Conservation (phyloP, 64 coral and sea anemone genomes). For the Montipora foliosa region DNA sequence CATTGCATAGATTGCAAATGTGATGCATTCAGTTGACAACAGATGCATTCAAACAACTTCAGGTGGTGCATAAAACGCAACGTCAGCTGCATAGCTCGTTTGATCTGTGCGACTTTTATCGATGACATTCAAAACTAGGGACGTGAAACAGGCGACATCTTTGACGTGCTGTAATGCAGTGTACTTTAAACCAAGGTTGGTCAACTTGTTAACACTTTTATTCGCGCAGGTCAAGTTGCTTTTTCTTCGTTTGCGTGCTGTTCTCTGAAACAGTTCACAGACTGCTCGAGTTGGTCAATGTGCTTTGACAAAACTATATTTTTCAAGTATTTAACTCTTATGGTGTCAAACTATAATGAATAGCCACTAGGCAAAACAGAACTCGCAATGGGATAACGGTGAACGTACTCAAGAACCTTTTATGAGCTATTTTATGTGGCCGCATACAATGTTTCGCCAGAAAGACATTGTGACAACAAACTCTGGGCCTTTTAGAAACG, state of each 20-base stretch:
- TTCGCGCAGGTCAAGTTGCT: neutral
- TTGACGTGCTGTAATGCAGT: constrained; percentile 31
- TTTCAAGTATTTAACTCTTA: neutral
- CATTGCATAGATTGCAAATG: constrained; percentile 28
- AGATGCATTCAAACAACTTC: neutral
- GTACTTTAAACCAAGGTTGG: constrained; percentile 49
- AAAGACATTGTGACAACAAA: neutral
- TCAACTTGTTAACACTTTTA: neutral
- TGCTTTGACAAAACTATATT: neutral
- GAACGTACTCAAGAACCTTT: neutral
- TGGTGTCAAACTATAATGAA: neutral
- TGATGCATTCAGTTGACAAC: constrained; percentile 3
- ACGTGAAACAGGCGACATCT: neutral
- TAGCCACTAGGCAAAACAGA: neutral
- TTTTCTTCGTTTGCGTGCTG: neutral
- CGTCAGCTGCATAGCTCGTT: neutral
- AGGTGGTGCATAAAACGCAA: neutral
- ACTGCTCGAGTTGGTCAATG: neutral
- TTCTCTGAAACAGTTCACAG: neutral
- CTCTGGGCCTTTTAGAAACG: neutral
- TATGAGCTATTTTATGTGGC: neutral
- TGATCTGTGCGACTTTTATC: constrained; percentile 31
- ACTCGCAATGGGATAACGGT: neutral
- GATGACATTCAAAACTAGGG: constrained; percentile 14
- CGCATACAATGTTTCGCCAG: neutral